Conservation (phyloP, 2,113 vertebrate species). For the Recurvirostra avosetta region DNA sequence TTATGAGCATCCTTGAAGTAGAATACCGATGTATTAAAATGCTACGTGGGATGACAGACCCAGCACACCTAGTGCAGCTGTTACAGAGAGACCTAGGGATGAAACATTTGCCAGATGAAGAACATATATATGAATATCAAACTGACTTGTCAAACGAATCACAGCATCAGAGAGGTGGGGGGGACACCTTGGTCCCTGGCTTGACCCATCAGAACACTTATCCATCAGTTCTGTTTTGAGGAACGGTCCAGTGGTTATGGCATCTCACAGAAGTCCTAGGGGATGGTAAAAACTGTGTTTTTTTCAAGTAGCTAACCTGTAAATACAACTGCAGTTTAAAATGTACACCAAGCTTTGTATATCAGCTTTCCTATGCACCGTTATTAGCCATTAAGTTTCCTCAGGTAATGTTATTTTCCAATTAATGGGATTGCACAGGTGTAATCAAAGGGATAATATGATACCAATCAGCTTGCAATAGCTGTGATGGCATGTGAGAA, state of each 20-base stretch:
- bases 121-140: not conserved
- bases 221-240: not conserved
- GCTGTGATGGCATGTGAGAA: not conserved
- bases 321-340: not conserved
- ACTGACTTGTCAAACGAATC: not conserved
- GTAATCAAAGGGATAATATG: not conserved
- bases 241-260: not conserved
- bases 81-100: not conserved
- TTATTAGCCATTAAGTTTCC: not conserved
- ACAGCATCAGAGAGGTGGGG: not conserved
- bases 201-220: not conserved
- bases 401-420: not conserved
- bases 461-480: not conserved
- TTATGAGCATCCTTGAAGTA: not conserved
- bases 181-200: not conserved
- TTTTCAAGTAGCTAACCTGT: not conserved
- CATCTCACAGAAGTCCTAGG: not conserved
- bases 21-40: fast-evolving
- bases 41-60: not conserved
- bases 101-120: not conserved
- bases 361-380: not conserved
- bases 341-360: not conserved
- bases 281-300: not conserved
- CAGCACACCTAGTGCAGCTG: not conserved
- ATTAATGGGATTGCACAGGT: not conserved